Base-by-base conservation (phyloP, 2,797 vertebrate species). In the Vespertilio murinus region DNA sequence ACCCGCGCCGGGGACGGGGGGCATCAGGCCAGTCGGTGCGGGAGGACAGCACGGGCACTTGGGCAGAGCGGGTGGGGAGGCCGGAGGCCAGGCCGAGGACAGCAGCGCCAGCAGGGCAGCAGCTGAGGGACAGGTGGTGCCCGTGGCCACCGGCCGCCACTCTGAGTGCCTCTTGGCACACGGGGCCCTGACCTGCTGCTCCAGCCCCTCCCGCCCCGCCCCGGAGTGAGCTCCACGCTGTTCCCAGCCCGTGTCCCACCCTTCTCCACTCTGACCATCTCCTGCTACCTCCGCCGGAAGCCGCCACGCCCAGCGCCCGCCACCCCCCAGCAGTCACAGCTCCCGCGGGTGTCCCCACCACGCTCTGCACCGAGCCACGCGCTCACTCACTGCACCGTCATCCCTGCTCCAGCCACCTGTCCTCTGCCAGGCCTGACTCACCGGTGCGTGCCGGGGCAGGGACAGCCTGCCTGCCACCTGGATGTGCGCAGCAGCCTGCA, bases 161-260 rank as follows among this genome's bases (percentile, higher is more conserved):
- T 9, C 81, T n/a, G 14, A 14, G 30, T 0, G 18, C 47, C 33
- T n/a, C 77, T 6, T 18, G 11, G 54, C 86, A 70, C 77, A 13
- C 1, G 14, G 12, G 59, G 28, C 45, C 35, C 16, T 14, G 9
- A 30, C 10, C 14, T 2, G 54, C 59, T 11, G 35, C 23, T 47
- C 54, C 69, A 20, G 61, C 33, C 45, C 33, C 45, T n/a, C 56
- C n/a, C 10, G 0, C 42, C 78, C 5, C 0, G 0, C 7, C 8
- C 54, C 1, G 0, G 33, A 7, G 20, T 3, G 45, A 69, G 38
- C 49, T 20, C n/a, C 22, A 3, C 9, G 33, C 52, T 17, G 25
- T 5, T 6, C 49, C 42, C 25, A 56, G 89, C 22, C 61, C 67
- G 30, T 35, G 25, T 33, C 6, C 45, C 22, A n/a, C 40, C 13